These are phyloP conservation scores for Tragelaphus buxtoni DNA, from an alignment of 2,113 vertebrate species.

Conservation along the genomic window DNA sequence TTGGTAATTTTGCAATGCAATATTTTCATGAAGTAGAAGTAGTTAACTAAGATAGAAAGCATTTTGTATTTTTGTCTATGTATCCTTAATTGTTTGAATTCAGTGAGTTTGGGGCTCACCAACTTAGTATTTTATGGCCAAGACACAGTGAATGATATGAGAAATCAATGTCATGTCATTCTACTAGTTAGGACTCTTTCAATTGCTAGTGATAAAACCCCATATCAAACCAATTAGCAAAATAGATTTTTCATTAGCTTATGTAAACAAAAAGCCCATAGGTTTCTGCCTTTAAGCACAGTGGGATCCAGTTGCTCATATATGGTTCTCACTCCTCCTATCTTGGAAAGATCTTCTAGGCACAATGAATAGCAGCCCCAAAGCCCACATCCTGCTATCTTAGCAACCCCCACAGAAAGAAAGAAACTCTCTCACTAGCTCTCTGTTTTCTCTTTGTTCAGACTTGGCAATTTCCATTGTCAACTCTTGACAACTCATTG, in stretches of 20 bases:
- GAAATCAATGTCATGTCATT: background rate
- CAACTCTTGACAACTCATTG: background rate
- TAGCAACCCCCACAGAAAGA: background rate
- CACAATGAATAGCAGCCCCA: background rate
- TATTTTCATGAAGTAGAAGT: background rate
- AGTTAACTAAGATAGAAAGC: background rate
- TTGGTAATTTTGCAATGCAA: background rate
- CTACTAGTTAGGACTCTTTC: background rate
- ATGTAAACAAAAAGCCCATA: background rate
- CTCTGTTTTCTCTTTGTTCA: background rate
- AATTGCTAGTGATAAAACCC: background rate
- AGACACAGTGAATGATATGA: background rate
- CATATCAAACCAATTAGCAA: background rate
- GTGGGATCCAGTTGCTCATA: background rate
- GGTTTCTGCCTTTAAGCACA: background rate
- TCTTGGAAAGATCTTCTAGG: background rate
- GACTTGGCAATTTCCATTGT: background rate
- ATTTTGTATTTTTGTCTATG: background rate
- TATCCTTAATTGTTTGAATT: background rate
- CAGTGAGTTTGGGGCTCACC: background rate
- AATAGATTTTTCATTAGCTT: background rate
- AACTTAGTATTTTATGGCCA: background rate
- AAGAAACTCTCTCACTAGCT: background rate
- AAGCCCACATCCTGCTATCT: background rate
- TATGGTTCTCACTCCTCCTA: background rate